Percentiles rank a stretch among this genome's conserved stretches.
These are phyloP conservation scores for Hemibates koningsi DNA, from an alignment of 2,113 vertebrate species.

Conservation along the genomic window DNA sequence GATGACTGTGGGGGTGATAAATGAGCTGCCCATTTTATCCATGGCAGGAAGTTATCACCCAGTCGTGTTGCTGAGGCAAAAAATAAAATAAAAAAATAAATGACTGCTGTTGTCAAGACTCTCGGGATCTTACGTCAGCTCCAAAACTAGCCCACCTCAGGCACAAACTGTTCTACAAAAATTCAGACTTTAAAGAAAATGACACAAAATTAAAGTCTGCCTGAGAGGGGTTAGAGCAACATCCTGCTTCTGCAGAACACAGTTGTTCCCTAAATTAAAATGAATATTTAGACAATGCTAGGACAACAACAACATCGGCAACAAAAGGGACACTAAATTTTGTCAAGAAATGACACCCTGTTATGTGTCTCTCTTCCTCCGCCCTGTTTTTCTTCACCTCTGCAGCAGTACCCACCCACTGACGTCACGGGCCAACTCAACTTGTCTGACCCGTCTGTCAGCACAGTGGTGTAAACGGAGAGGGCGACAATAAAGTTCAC, in stretches of 20 bases:
- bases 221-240: constrained; percentile 44
- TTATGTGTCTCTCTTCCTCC: constrained; percentile 3
- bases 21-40: background rate
- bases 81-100: background rate
- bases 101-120: constrained; percentile 31
- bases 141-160: constrained; percentile 48
- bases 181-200: background rate
- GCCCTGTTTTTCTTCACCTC: constrained; percentile 55
- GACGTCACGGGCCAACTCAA: constrained; percentile 99
- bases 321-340: background rate
- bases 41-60: background rate
- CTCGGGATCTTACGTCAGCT: constrained; percentile 27
- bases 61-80: background rate
- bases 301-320: background rate
- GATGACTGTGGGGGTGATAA: constrained; percentile 11
- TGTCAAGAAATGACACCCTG: constrained; percentile 4
- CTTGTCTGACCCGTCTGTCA: constrained; percentile 99
- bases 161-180: constrained; percentile 2
- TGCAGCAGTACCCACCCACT: constrained; percentile 97
- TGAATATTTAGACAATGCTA: background rate
- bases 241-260: constrained; percentile 24
- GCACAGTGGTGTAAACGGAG: constrained; percentile 88
- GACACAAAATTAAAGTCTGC: background rate
- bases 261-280: background rate
- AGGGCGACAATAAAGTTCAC: constrained; percentile 9